Base-by-base conservation (phyloP, 1,140 invertebrate genomes). In the Nylanderia fulva region DNA sequence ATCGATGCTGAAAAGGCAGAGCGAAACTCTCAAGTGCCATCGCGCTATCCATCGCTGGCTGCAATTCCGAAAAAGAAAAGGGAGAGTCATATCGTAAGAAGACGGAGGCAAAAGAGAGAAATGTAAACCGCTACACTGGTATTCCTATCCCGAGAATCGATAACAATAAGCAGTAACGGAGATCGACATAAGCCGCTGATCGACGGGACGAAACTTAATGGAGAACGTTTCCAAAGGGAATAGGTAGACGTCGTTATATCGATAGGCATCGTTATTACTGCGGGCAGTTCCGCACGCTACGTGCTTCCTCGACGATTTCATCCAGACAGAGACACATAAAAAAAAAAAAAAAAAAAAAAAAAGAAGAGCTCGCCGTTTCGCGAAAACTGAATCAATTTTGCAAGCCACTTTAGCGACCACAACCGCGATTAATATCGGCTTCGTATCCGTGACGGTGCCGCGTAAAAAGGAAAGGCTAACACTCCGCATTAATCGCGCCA, bases 341-440 rank as follows among this genome's bases (percentile, higher is more conserved):
- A 1, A 15, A 8, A 15, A 0, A 27, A 7, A 27, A 29, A 75
- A 45, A 56, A 68, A 18, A 29, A 18, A 29, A 15, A 60, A 29
- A 24, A 24, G n/a, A 15, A 39, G 11, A 24, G n/a, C 18, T n/a
- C 6, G 11, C 18, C 29, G 9, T 56, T 58, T 45, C 0, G 2
- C 15, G 18, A 72, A 60, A 82, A 79, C 45, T 54, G 18, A 33
- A 71, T 82, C 48, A 71, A 58, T 71, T 80, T 69, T 11, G 48
- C 64, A 29, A 29, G 36, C 13, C 36, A 56, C 24, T 80, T 69
- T 80, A 36, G 24, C 21, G 15, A 15, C 4, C 13, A 21, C 48
- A 18, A 69, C 5, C 24, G 52, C 77, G 77, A 82, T 45, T 82
- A 82, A 82, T 82, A 58, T 72, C 39, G 21, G 3, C 36, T 36